Percentiles rank a stretch among this genome's conserved stretches.
Evolutionary conservation across 2,888 invertebrate species (phyloP).

Genomic region (Luperina testacea): DNA sequence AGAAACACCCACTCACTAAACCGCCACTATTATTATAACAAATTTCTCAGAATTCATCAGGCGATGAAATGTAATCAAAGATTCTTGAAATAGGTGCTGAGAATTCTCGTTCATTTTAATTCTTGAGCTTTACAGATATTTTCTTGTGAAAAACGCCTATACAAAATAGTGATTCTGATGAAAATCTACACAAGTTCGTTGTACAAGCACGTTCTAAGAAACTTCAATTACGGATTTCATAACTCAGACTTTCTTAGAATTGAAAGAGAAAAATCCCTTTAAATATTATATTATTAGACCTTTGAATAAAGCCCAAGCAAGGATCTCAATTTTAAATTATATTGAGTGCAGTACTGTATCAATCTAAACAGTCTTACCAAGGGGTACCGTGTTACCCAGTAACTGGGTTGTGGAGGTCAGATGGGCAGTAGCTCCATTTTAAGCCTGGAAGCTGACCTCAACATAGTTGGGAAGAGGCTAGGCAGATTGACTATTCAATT

Average conservation of each 20-base stretch:
- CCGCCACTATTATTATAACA: neutral
- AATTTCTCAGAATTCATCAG: neutral
- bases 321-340: neutral
- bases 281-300: neutral
- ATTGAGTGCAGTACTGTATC: too few species aligned
- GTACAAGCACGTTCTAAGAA: neutral
- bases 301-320: neutral
- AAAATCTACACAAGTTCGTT: neutral
- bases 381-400: neutral
- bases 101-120: conserved; percentile 5
- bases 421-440: too few species aligned
- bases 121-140: neutral
- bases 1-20: neutral
- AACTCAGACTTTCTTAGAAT: neutral
- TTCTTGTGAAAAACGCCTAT: neutral
- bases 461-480: too few species aligned
- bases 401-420: too few species aligned
- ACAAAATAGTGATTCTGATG: neutral
- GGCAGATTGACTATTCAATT: neutral
- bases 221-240: neutral
- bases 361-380: neutral
- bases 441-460: too few species aligned
- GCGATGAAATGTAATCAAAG: neutral
- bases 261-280: neutral
- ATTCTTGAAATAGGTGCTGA: neutral